phyloP scores from a whole-genome alignment of 2,797 vertebrate species.

The Anguilla marmorata region DNA sequence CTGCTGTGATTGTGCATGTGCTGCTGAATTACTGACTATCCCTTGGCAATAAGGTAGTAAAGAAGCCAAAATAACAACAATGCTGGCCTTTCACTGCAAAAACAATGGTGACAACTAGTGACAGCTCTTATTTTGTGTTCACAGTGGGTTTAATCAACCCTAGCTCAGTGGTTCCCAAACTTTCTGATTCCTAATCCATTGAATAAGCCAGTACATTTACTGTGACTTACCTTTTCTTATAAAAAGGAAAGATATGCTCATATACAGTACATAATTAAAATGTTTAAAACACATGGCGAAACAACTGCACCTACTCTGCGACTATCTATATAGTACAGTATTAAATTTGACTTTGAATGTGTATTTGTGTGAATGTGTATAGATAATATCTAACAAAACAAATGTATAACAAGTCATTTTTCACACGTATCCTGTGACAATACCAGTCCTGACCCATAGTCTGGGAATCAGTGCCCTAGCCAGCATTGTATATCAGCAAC shows the following conservation, averaged over 20 bases:
- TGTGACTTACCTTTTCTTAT: background rate
- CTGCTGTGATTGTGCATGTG: background rate
- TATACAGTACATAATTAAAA: background rate
- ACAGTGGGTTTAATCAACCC: too few species aligned
- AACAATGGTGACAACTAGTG: background rate
- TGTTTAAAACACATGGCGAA: background rate
- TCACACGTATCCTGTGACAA: background rate
- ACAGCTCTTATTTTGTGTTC: background rate
- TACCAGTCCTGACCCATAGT: background rate
- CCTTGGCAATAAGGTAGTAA: background rate
- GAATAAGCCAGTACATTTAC: background rate
- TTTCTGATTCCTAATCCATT: background rate
- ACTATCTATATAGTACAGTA: background rate
- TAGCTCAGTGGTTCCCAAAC: background rate
- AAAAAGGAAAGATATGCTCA: background rate
- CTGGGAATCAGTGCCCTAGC: background rate
- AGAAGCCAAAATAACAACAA: background rate
- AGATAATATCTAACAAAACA: background rate
- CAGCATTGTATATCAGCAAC: background rate
- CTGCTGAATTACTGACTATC: background rate
- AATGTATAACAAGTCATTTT: background rate
- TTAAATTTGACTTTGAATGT: background rate
- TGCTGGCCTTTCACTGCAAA: background rate
- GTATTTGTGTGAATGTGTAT: background rate
- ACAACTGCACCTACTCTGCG: background rate